Conservation (phyloP, 2,797 vertebrate species). For the Craterocephalus amniculus region DNA sequence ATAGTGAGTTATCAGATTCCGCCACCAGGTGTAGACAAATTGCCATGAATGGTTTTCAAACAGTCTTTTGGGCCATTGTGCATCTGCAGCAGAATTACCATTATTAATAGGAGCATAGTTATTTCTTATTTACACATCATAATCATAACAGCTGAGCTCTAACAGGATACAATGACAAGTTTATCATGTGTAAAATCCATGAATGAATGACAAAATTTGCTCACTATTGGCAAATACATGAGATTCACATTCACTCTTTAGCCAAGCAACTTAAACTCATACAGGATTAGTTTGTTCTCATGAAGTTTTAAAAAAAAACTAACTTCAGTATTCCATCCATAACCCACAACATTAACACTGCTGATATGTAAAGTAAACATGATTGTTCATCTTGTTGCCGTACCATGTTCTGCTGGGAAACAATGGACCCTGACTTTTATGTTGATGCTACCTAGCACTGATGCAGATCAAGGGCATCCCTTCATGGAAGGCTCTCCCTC, state of each 20-base stretch:
- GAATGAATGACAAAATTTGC: not conserved
- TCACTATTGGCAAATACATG: not conserved
- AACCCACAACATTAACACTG: not conserved
- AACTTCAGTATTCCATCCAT: not conserved
- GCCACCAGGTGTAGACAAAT: conserved; percentile 26
- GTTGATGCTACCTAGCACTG: not conserved
- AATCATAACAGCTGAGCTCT: not conserved
- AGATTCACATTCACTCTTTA: not conserved
- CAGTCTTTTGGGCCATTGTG: no score
- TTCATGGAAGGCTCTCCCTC: not conserved
- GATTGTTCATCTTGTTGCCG: not conserved
- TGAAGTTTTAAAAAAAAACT: not conserved
- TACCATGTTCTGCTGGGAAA: not conserved
- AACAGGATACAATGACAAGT: not conserved
- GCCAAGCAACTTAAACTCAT: not conserved
- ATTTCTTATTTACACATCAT: not conserved
- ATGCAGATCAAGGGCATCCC: not conserved
- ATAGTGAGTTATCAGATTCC: not conserved
- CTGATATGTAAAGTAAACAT: not conserved
- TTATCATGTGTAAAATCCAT: not conserved
- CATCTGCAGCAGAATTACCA: not conserved
- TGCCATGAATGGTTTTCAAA: not conserved
- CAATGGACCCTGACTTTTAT: not conserved
- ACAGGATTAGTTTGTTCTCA: not conserved
- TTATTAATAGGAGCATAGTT: not conserved